These are phyloP conservation scores for Coptodon bakossiorum DNA, from an alignment of 2,113 vertebrate species.

Conservation along the genomic window DNA sequence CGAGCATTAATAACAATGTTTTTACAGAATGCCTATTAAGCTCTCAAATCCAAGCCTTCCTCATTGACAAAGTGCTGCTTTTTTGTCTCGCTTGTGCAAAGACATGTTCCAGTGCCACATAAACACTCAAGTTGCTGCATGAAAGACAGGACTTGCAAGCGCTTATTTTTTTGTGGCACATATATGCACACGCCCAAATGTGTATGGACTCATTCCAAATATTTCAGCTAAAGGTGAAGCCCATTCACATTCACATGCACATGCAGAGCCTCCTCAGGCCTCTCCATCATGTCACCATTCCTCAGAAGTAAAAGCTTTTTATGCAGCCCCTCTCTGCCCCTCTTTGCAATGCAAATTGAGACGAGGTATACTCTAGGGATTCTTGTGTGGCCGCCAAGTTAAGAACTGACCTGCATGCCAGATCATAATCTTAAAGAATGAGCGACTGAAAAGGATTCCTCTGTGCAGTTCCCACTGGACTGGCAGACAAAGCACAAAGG, in stretches of 20 bases:
- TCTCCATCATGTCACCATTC: not conserved
- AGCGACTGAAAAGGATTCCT: constrained; percentile 41
- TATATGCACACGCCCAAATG: not conserved
- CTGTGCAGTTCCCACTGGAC: constrained; percentile 34
- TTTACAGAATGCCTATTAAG: not conserved
- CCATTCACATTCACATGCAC: not conserved
- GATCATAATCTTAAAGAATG: constrained; percentile 61
- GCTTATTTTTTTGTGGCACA: not conserved
- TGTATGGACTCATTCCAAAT: constrained; percentile 1
- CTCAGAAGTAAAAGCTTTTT: constrained; percentile 12
- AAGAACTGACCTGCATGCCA: constrained; percentile 51
- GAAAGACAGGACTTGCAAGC: not conserved
- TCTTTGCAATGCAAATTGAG: constrained; percentile 45
- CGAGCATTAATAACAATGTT: not conserved
- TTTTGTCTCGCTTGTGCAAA: not conserved
- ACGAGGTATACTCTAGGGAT: constrained; percentile 42
- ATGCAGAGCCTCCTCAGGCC: not conserved
- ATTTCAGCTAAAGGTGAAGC: not conserved
- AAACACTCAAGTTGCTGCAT: not conserved
- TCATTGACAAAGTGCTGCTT: not conserved
- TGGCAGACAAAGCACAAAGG: constrained; percentile 39
- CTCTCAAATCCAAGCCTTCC: not conserved
- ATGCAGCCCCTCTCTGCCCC: not conserved
- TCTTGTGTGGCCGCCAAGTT: constrained; percentile 53
- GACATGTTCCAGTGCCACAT: not conserved